Conservation (phyloP, 1,140 invertebrate species). For the Sitodiplosis mosellana region DNA sequence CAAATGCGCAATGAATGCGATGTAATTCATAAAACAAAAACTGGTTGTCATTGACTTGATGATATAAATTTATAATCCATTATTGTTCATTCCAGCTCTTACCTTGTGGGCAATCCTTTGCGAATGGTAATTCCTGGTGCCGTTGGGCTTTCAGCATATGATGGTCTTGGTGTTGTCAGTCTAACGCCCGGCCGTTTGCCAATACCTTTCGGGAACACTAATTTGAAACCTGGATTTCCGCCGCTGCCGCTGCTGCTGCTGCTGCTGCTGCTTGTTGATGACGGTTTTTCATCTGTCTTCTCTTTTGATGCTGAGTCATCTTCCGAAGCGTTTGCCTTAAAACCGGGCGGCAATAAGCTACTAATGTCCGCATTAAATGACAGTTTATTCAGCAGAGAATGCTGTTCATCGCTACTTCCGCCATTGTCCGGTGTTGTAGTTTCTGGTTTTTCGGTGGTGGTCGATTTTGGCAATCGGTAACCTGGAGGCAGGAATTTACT, state of each 20-base stretch:
- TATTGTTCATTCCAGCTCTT: too few species aligned
- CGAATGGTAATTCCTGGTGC: conserved; percentile 45
- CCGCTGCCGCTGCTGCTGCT: conserved; percentile 23
- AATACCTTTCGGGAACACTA: conserved; percentile 61
- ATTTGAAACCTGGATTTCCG: conserved; percentile 36
- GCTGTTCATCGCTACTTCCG: conserved; percentile 24
- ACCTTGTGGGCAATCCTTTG: conserved; percentile 66
- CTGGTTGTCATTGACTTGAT: too few species aligned
- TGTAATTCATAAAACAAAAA: too few species aligned
- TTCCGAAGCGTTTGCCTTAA: conserved; percentile 21
- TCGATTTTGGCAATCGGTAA: conserved; percentile 37
- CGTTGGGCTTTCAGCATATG: conserved; percentile 14
- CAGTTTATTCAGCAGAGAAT: conserved; percentile 9
- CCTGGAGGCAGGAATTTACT: conserved; percentile 26
- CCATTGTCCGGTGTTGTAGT: conserved; percentile 21
- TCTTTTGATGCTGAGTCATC: conserved; percentile 4
- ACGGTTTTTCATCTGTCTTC: conserved; percentile 13
- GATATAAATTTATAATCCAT: too few species aligned
- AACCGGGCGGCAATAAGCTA: conserved; percentile 27
- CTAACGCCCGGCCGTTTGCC: conserved; percentile 45
- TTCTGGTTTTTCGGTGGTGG: conserved; percentile 13
- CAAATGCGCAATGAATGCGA: too few species aligned
- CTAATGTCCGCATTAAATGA: conserved; percentile 25
- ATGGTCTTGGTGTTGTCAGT: conserved; percentile 34
- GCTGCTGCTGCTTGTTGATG: conserved; percentile 23